Evolutionary conservation across 1,140 invertebrate species (phyloP).

Genomic region (Battus philenor): DNA sequence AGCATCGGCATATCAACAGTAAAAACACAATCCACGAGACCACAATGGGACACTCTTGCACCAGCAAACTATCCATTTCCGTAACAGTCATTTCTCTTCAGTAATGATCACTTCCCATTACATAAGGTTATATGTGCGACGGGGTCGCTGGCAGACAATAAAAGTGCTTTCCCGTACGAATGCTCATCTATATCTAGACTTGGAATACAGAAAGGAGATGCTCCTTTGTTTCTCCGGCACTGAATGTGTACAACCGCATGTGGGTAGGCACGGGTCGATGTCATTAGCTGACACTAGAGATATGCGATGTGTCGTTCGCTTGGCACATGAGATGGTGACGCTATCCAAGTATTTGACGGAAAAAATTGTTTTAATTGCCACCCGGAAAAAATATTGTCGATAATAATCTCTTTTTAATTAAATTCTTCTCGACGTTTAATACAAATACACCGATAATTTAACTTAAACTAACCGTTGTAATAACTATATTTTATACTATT

Average conservation of each 20-base stretch:
- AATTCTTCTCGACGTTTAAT: too few relatives aligned
- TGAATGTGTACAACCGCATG: constrained; percentile 35
- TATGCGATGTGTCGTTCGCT: constrained; percentile 40
- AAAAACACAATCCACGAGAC: constrained; percentile 67
- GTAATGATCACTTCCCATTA: background rate
- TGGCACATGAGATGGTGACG: constrained; percentile 40
- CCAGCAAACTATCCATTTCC: constrained; percentile 48
- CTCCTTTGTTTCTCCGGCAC: constrained; percentile 27
- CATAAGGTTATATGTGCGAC: background rate
- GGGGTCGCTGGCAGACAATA: constrained; percentile 13
- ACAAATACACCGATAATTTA: too few relatives aligned
- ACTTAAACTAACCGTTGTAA: too few relatives aligned
- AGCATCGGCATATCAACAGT: constrained; percentile 59
- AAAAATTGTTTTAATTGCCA: constrained; percentile 32
- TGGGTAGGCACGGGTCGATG: constrained; percentile 59
- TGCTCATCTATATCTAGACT: constrained; percentile 1
- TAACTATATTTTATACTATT: too few relatives aligned
- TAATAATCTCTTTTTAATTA: too few relatives aligned
- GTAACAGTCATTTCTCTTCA: background rate
- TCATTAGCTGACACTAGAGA: constrained; percentile 63
- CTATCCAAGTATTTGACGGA: constrained; percentile 50
- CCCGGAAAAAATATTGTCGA: too few relatives aligned
- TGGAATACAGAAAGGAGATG: constrained; percentile 7
- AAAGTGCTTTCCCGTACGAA: constrained; percentile 1
- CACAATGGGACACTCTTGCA: constrained; percentile 58